Evolutionary conservation across 2,888 invertebrate species (phyloP).

Genomic region (Anthoptus insignis): DNA sequence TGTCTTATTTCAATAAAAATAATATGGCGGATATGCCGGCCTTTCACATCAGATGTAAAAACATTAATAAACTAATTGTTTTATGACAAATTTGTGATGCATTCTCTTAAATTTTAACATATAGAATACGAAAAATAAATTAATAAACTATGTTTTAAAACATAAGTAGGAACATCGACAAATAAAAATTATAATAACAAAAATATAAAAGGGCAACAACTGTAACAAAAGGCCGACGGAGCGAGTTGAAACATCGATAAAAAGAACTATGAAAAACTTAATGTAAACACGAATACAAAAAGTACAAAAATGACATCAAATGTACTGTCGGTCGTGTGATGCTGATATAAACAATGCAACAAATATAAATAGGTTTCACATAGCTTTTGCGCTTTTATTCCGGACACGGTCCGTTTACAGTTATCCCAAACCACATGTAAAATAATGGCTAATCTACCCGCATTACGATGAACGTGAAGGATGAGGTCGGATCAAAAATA

Average conservation of each 20-base stretch:
- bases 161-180: constrained; percentile 31
- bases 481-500: constrained; percentile 28
- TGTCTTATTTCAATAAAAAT: constrained; percentile 19
- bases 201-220: constrained; percentile 22
- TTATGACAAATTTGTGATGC: constrained; percentile 17
- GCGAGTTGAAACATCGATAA: constrained; percentile 11
- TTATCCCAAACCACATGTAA: constrained; percentile 29
- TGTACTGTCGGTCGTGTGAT: constrained; percentile 29
- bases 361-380: not conserved
- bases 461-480: constrained; percentile 23
- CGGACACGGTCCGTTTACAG: constrained; percentile 21
- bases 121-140: constrained; percentile 15
- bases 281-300: constrained; percentile 47
- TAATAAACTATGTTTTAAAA: constrained; percentile 19
- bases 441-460: constrained; percentile 31
- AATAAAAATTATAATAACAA: constrained; percentile 33
- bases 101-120: constrained; percentile 15
- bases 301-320: constrained; percentile 57
- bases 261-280: constrained; percentile 37
- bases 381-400: constrained; percentile 4
- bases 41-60: constrained; percentile 20
- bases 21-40: constrained; percentile 30
- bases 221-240: constrained; percentile 34
- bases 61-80: not conserved
- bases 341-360: constrained; percentile 11